These are phyloP conservation scores for Poecilia velifera DNA, from an alignment of 2,797 vertebrate genomes.

Conservation along the genomic window DNA sequence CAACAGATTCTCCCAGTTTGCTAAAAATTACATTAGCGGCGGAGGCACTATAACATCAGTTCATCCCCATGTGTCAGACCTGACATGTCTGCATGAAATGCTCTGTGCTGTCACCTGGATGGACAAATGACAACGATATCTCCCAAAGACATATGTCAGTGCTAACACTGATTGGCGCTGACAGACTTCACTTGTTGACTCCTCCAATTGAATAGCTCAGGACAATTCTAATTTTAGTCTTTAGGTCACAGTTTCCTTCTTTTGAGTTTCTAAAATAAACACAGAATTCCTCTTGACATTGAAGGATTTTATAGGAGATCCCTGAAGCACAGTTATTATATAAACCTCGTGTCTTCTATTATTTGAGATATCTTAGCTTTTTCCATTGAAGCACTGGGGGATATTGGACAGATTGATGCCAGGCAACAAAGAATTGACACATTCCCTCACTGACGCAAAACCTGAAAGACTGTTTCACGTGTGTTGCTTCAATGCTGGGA, in stretches of 20 bases:
- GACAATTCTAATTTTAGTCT: slow-evolving; percentile 57
- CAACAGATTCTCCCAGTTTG: slow-evolving; percentile 41
- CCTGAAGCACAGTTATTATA: slow-evolving; percentile 62
- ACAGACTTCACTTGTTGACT: slow-evolving; percentile 54
- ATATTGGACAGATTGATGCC: slow-evolving; percentile 7
- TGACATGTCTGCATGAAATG: slow-evolving; percentile 24
- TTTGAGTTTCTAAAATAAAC: slow-evolving; percentile 70
- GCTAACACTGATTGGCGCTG: slow-evolving; percentile 56
- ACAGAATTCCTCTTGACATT: slow-evolving; percentile 75
- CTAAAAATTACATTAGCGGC: slow-evolving; percentile 20
- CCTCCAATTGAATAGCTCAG: slow-evolving; percentile 58
- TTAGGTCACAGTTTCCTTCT: slow-evolving; percentile 54
- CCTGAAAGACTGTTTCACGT: slow-evolving; percentile 21
- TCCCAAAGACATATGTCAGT: slow-evolving; percentile 50
- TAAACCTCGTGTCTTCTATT: slow-evolving; percentile 9
- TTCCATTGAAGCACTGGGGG: background rate
- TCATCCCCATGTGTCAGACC: slow-evolving; percentile 17
- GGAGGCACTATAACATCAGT: slow-evolving; percentile 19
- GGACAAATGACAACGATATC: slow-evolving; percentile 62
- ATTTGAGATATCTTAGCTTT: background rate
- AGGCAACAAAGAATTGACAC: slow-evolving; percentile 3
- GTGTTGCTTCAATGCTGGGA: slow-evolving; percentile 23
- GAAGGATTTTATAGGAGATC: slow-evolving; percentile 71
- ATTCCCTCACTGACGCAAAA: slow-evolving; percentile 26
- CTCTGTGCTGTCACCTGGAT: slow-evolving; percentile 50